phyloP scores from a whole-genome alignment of 2,113 vertebrate genomes.

The Donacobius atricapilla region DNA sequence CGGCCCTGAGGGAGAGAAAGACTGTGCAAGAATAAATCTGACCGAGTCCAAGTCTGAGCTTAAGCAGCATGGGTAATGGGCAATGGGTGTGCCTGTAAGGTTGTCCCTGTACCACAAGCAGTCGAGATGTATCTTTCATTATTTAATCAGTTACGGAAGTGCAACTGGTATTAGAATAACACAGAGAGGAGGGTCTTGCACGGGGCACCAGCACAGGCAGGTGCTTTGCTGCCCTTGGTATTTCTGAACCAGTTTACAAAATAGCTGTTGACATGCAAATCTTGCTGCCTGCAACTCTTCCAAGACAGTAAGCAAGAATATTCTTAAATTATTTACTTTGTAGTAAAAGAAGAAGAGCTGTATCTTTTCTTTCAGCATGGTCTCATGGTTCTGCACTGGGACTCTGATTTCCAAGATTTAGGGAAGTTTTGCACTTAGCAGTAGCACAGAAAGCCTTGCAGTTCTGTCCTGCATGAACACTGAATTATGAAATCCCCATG shows the following conservation, averaged over 20 bases:
- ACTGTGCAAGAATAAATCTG: neutral
- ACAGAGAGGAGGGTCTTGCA: neutral
- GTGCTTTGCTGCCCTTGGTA: neutral
- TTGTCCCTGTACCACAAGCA: neutral
- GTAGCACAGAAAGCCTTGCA: neutral
- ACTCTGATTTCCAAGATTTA: neutral
- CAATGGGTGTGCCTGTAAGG: fast-evolving
- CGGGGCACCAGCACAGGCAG: neutral
- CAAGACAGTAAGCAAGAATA: neutral
- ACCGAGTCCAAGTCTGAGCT: neutral
- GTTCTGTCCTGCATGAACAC: neutral
- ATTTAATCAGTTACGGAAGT: neutral
- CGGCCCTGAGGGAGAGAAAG: neutral
- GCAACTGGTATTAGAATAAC: neutral
- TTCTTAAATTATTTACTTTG: neutral
- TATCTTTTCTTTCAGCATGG: neutral
- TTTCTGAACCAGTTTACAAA: neutral
- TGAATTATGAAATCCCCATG: neutral
- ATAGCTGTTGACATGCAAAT: neutral
- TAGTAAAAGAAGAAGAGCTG: neutral
- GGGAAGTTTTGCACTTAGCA: neutral
- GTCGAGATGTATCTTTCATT: neutral
- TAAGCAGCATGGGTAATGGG: neutral
- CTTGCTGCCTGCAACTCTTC: neutral
- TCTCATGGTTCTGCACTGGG: neutral